These are phyloP conservation scores for Megastigmus dorsalis DNA, from an alignment of 2,888 invertebrate genomes.

Conservation along the genomic window DNA sequence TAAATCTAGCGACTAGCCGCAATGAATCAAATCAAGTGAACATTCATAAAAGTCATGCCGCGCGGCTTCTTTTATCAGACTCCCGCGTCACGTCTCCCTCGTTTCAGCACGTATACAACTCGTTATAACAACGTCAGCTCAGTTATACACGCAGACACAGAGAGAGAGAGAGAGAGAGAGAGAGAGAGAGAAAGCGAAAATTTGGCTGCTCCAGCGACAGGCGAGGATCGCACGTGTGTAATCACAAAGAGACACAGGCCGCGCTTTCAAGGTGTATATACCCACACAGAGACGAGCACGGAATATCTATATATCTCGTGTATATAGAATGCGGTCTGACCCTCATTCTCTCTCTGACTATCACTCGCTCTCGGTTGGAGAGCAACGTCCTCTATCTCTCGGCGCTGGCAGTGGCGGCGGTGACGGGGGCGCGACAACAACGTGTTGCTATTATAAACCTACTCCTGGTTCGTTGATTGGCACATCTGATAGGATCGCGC, in stretches of 20 bases:
- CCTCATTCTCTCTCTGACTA: slow-evolving; percentile 4
- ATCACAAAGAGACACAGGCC: neutral
- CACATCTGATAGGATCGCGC: too few species aligned
- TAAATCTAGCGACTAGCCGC: neutral
- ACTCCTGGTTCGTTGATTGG: too few species aligned
- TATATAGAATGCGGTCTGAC: neutral
- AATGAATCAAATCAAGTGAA: neutral
- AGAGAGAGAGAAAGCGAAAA: too few species aligned
- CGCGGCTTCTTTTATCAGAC: neutral
- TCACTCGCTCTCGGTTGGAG: neutral
- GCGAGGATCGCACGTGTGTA: neutral
- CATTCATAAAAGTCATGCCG: slow-evolving; percentile 13
- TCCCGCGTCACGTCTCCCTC: too few species aligned
- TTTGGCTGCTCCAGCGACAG: too few species aligned
- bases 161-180: too few species aligned
- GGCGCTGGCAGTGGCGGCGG: too few species aligned
- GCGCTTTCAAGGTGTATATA: neutral
- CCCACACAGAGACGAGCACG: neutral
- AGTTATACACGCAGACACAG: too few species aligned
- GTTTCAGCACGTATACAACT: too few species aligned
- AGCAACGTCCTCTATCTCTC: neutral
- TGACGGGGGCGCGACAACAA: too few species aligned
- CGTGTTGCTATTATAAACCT: too few species aligned
- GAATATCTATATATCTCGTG: neutral
- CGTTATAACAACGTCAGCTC: too few species aligned